phyloP scores from a whole-genome alignment of 1,140 invertebrate genomes.

The Latrodectus geometricus region DNA sequence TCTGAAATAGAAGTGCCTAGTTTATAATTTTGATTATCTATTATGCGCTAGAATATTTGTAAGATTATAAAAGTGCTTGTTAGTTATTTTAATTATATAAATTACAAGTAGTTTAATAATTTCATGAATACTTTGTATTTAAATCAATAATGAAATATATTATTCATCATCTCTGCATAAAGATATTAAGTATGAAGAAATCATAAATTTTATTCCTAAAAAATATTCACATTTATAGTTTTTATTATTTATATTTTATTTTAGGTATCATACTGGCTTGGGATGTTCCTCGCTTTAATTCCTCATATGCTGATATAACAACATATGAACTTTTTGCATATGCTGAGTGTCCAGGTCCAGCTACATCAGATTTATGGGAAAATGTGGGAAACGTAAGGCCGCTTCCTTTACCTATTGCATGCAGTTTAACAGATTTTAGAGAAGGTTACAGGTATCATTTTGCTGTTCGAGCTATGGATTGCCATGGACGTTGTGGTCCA shows the following conservation, averaged over 20 bases:
- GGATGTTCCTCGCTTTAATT: conserved; percentile 77
- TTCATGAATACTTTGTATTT: too few species aligned
- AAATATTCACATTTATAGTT: not conserved
- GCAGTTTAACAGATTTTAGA: conserved; percentile 90
- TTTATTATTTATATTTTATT: conserved; percentile 14
- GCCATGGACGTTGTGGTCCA: conserved; percentile 31
- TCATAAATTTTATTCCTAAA: too few species aligned
- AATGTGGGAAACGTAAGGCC: conserved; percentile 96
- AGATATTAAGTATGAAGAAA: too few species aligned
- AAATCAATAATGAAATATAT: too few species aligned
- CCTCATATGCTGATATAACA: conserved; percentile 77
- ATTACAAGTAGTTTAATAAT: too few species aligned
- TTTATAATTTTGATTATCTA: too few species aligned
- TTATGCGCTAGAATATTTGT: too few species aligned
- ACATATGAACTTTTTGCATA: conserved; percentile 95
- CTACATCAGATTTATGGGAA: conserved; percentile 81
- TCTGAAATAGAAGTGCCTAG: too few species aligned
- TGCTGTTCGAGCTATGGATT: conserved; percentile 79
- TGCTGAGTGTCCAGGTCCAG: conserved; percentile 76
- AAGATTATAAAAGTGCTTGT: too few species aligned
- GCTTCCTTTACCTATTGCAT: conserved; percentile 93
- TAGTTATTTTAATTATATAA: too few species aligned
- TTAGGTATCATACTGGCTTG: conserved; percentile 59
- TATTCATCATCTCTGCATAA: too few species aligned
- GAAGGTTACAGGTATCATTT: conserved; percentile 93